These are phyloP conservation scores for Hydrotaea cyrtoneurina DNA, from an alignment of 2,888 invertebrate species.

Conservation along the genomic window DNA sequence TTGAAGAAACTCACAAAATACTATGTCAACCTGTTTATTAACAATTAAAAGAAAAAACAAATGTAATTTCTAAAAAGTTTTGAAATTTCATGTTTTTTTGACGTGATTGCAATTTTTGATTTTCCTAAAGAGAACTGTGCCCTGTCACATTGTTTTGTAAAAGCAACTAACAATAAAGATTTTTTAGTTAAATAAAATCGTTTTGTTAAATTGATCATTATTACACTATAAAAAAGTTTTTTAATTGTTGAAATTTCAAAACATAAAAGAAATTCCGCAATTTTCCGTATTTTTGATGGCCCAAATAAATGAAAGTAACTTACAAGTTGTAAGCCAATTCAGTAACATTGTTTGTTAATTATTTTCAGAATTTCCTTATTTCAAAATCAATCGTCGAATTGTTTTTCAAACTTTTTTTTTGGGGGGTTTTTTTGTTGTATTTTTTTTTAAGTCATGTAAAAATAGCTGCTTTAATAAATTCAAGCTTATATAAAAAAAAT, in stretches of 20 bases:
- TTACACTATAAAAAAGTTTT: too few species aligned
- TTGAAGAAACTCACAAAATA: neutral
- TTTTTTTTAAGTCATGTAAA: constrained; percentile 26
- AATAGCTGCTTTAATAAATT: constrained; percentile 2
- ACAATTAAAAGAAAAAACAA: neutral
- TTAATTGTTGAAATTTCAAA: constrained; percentile 12
- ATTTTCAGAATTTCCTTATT: neutral
- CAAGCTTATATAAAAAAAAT: constrained; percentile 28
- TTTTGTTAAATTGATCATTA: too few species aligned
- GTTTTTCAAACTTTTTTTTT: too few species aligned
- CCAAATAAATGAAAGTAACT: neutral
- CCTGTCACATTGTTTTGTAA: too few species aligned
- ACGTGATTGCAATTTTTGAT: neutral
- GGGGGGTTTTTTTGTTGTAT: too few species aligned
- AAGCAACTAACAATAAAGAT: too few species aligned
- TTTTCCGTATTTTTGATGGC: neutral
- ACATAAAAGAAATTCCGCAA: constrained; percentile 23
- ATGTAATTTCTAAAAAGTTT: constrained; percentile 35
- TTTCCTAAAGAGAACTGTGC: neutral
- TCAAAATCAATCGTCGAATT: too few species aligned
- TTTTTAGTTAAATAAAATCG: too few species aligned
- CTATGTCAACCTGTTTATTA: neutral
- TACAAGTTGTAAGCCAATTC: neutral
- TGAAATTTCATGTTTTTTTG: constrained; percentile 62
- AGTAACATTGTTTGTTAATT: neutral